Evolutionary conservation across 2,888 invertebrate genomes (phyloP).

Genomic region (Leucophenga montana): DNA sequence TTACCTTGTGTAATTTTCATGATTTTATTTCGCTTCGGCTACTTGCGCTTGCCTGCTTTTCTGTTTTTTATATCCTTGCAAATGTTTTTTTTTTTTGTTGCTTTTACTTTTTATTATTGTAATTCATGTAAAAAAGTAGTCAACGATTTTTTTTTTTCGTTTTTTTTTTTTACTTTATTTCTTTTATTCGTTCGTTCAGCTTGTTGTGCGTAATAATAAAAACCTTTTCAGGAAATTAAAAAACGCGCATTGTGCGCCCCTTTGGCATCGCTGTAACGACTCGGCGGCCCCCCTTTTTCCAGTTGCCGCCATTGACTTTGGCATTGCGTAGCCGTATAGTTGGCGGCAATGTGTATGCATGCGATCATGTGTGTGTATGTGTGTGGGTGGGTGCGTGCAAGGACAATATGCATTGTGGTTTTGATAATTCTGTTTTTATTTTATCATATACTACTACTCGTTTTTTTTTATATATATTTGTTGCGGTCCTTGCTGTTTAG

Average conservation of each 20-base stretch:
- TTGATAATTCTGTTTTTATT: conserved; percentile 1
- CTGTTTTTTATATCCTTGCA: conserved; percentile 40
- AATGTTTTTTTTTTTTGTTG: conserved; percentile 44
- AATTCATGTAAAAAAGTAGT: conserved; percentile 50
- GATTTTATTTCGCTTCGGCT: conserved; percentile 54
- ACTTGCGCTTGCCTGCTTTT: conserved; percentile 27
- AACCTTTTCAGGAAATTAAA: conserved; percentile 65
- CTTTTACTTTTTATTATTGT: conserved; percentile 57
- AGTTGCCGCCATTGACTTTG: neutral
- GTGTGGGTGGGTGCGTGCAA: conserved; percentile 6
- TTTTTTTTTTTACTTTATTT: conserved; percentile 23
- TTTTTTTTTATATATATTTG: neutral
- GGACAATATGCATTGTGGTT: conserved; percentile 2
- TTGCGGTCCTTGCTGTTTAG: neutral
- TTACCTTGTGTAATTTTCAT: conserved; percentile 66
- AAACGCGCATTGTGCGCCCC: conserved; percentile 38
- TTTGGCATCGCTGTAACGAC: neutral
- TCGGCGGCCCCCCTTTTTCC: neutral
- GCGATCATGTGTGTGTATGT: neutral
- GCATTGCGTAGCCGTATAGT: conserved; percentile 51
- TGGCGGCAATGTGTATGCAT: conserved; percentile 13
- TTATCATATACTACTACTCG: too few species aligned
- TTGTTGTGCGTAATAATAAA: conserved; percentile 47
- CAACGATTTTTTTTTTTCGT: conserved; percentile 25
- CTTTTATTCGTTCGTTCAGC: conserved; percentile 3